Evolutionary conservation across 2,113 vertebrate genomes (phyloP).

Genomic region (Gallinago media): DNA sequence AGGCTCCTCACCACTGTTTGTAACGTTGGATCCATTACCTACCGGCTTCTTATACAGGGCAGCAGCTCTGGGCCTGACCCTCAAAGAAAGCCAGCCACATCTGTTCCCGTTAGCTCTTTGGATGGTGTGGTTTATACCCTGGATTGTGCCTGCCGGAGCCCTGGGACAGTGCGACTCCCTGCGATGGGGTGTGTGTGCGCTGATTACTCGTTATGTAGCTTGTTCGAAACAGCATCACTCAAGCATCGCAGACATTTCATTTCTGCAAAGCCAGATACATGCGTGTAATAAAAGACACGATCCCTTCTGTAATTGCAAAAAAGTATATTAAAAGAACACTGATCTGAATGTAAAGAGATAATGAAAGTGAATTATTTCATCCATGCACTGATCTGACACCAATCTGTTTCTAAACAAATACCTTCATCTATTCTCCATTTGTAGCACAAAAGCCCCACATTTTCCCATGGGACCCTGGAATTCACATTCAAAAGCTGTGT

Average conservation of each 20-base stretch:
- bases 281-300: background rate
- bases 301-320: background rate
- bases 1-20: background rate
- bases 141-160: background rate
- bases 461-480: background rate
- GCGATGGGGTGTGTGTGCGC: background rate
- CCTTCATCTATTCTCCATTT: background rate
- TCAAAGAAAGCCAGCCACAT: background rate
- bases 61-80: background rate
- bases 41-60: background rate
- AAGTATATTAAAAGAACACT: background rate
- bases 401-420: slow-evolving; percentile 22
- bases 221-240: background rate
- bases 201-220: background rate
- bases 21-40: background rate
- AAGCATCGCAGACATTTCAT: background rate
- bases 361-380: background rate
- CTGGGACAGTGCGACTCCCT: background rate
- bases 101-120: background rate
- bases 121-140: background rate
- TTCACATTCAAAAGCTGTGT: slow-evolving; percentile 18
- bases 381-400: background rate
- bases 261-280: background rate
- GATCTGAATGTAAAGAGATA: background rate
- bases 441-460: background rate